These are phyloP conservation scores for Calcarius ornatus DNA, from an alignment of 2,113 vertebrate species.

Conservation along the genomic window DNA sequence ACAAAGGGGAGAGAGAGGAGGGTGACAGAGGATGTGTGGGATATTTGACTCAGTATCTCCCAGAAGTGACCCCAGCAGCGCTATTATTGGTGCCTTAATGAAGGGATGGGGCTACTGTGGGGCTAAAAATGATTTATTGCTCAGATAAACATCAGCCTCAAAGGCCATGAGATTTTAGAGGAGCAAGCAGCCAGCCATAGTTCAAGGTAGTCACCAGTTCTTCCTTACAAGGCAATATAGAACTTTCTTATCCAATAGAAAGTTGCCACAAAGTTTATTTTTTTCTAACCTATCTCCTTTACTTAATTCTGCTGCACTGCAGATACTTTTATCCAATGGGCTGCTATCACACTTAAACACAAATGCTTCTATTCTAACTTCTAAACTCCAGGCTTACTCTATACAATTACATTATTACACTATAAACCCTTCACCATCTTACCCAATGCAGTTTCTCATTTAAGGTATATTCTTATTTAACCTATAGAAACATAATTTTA, in stretches of 20 bases:
- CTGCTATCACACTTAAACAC: neutral
- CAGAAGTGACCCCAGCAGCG: neutral
- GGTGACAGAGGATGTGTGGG: neutral
- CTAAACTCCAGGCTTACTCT: neutral
- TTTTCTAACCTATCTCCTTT: neutral
- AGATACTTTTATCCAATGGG: neutral
- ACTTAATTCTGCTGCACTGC: neutral
- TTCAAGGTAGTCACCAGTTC: neutral
- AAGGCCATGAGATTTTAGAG: neutral
- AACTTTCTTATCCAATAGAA: neutral
- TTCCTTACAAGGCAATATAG: neutral
- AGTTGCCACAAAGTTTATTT: neutral
- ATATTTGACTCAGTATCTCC: neutral
- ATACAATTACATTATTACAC: neutral
- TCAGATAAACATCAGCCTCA: neutral
- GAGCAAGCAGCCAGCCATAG: neutral
- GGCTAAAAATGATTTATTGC: neutral
- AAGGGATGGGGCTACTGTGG: neutral
- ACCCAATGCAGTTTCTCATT: neutral
- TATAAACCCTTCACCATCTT: neutral
- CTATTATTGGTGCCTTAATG: neutral
- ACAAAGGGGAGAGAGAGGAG: neutral
- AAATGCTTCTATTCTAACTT: neutral
- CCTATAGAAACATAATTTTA: neutral
- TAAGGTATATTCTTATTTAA: neutral